Evolutionary conservation across 2,797 vertebrate species (phyloP), one percentile per base, ranked within the genome.

Genomic region (Syncerus caffer): DNA sequence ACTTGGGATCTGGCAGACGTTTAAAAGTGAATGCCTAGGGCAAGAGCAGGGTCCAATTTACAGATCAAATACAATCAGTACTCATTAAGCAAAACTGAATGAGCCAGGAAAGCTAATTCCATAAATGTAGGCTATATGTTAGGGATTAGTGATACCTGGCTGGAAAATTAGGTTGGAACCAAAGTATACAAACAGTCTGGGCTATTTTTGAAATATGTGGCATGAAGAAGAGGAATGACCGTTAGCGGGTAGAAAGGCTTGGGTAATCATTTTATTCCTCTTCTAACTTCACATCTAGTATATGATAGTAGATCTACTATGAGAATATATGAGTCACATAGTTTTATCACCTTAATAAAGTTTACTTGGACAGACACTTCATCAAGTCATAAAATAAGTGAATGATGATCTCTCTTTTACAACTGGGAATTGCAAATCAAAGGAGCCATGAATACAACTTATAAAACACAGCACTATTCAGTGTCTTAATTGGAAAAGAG

Each of bases 161-260:
- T 94, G 14, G 87, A 95, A 97, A 96, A 85, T 86, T 85, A 92
- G 55, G 80, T 6, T 94, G 51, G 76, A 92, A 93, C 47, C 53
- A 83, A 95, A 90, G 89, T 94, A 91, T 83, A 92, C 92, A 80
- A 96, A 89, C 14, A 96, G 74, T 84, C 83, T 83, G 31, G 45
- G 29, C 31, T 92, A 80, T 58, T 42, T 50, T 25, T 93, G 90
- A 97, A 96, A 95, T 85, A 95, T 2, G 23, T 89, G 45, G 50
- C 45, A 83, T 84, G 19, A 53, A 93, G 90, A 91, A 93, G 6
- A 83, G 55, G 58, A 31, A 19, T 90, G 51, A 51, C n/a, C 51
- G 58, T 42, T 12, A 45, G 71, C 1, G n/a, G 51, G 12, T 64
- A 31, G 60, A 58, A 47, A 88, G 62, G 7, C 0, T 76, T 90